Conservation (phyloP, 1,140 invertebrate species). For the Cotesia typhae region DNA sequence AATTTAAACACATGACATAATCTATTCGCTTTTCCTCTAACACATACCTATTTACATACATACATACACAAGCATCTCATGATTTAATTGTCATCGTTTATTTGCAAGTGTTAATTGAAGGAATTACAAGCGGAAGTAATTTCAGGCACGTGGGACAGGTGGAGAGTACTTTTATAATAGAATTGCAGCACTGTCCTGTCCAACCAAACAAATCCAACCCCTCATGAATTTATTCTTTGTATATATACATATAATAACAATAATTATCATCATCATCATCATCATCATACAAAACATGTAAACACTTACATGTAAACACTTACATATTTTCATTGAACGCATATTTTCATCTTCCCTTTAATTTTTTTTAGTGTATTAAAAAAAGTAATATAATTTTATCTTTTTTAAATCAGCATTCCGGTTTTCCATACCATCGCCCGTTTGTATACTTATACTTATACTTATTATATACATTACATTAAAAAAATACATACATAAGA, state of each 20-base stretch:
- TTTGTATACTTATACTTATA: neutral
- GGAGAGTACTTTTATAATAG: neutral
- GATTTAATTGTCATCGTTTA: constrained; percentile 11
- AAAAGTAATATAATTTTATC: too few species aligned
- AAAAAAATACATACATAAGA: constrained; percentile 9
- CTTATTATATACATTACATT: constrained; percentile 2
- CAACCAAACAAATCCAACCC: neutral
- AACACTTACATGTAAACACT: too few species aligned
- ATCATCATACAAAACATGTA: too few species aligned
- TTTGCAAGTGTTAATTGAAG: constrained; percentile 1
- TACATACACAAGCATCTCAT: neutral
- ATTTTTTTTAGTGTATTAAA: neutral
- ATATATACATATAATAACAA: neutral
- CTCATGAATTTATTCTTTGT: neutral
- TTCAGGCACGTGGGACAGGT: constrained; percentile 16
- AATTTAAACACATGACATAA: too few species aligned
- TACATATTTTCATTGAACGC: too few species aligned
- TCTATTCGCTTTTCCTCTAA: too few species aligned
- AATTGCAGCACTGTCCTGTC: neutral
- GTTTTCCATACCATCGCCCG: neutral
- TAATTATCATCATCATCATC: too few species aligned
- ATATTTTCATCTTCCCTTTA: constrained; percentile 1
- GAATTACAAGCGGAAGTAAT: constrained; percentile 25
- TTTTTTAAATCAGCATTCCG: neutral
- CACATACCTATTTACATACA: too few species aligned